A percentile compares a stretch with the other conserved stretches of the same genome.
Conservation (phyloP, 2,797 vertebrate species). For the Pseudochaenichthys georgianus region DNA sequence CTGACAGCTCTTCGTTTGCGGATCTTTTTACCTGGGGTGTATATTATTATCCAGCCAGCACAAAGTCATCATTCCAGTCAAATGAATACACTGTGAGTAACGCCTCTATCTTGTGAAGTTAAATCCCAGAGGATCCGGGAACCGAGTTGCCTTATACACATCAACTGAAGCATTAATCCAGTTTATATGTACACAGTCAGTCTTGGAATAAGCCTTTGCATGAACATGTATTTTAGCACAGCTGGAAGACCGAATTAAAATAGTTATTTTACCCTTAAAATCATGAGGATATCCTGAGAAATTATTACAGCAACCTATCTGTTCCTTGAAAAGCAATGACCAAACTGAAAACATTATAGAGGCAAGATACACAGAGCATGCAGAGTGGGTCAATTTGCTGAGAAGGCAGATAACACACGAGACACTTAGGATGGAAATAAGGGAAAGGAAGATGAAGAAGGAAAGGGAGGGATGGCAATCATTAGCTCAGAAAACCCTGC, state of each 20-base stretch:
- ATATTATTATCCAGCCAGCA: conserved; percentile 9
- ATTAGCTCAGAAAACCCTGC: conserved; percentile 69
- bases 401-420: conserved; percentile 39
- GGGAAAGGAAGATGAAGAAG: conserved; percentile 28
- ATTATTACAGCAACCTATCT: neutral
- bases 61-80: conserved; percentile 30
- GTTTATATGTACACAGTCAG: conserved; percentile 5
- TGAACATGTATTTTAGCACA: neutral
- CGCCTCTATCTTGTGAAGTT: neutral
- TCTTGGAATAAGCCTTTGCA: neutral
- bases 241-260: neutral
- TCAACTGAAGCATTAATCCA: conserved; percentile 8
- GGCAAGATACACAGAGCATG: conserved; percentile 19
- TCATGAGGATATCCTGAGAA: neutral
- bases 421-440: conserved; percentile 11
- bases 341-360: conserved; percentile 12
- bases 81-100: conserved; percentile 7
- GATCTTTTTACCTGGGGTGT: conserved; percentile 11
- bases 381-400: conserved; percentile 21
- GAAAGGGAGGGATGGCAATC: conserved; percentile 39
- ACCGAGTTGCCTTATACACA: conserved; percentile 16
- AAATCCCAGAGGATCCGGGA: conserved; percentile 5
- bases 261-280: neutral
- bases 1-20: neutral
- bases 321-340: conserved; percentile 22